These are phyloP conservation scores for Fulmarus glacialis DNA, from an alignment of 2,113 vertebrate genomes.

Conservation along the genomic window DNA sequence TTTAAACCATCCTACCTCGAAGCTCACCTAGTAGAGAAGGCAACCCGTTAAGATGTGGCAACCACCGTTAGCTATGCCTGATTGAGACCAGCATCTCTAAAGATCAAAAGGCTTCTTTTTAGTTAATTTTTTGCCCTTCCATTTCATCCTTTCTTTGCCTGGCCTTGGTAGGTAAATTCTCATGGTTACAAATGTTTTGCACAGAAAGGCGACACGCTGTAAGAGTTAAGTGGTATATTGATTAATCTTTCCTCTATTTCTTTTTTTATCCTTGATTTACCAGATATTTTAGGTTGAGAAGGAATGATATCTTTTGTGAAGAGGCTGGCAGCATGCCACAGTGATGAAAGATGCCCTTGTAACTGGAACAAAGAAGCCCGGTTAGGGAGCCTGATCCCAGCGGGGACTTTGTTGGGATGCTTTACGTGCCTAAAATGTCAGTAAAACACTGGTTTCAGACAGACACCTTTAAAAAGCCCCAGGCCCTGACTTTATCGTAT, in stretches of 20 bases:
- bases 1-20: not conserved
- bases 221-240: not conserved
- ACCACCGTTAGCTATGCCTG: not conserved
- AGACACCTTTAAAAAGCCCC: not conserved
- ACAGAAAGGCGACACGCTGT: accelerated
- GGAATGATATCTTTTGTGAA: not conserved
- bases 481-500: accelerated
- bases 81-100: not conserved
- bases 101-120: accelerated
- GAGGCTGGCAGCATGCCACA: not conserved
- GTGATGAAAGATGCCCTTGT: not conserved
- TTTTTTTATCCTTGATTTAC: not conserved
- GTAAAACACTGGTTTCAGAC: not conserved
- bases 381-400: not conserved
- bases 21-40: not conserved
- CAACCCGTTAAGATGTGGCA: not conserved
- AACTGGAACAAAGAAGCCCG: not conserved
- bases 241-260: not conserved
- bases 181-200: not conserved
- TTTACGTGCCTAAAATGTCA: not conserved
- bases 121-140: not conserved
- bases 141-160: not conserved
- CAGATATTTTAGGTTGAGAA: not conserved
- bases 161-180: not conserved
- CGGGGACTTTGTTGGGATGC: not conserved